phyloP scores from a whole-genome alignment of 2,797 vertebrate genomes.

The Myotis daubentonii region DNA sequence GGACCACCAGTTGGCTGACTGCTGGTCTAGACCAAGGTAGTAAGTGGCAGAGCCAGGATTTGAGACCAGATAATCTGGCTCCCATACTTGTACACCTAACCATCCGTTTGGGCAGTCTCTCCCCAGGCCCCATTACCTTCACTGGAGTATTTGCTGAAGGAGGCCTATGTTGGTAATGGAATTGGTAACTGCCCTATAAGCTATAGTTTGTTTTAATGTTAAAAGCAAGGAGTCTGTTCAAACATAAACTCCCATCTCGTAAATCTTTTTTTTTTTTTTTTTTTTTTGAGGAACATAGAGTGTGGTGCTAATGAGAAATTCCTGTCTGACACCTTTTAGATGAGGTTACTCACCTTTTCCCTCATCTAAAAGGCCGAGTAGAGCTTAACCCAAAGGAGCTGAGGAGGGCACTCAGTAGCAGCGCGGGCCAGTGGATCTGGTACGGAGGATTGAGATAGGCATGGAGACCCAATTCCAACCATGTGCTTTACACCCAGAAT shows the following conservation, averaged over 20 bases:
- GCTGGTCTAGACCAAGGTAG: background rate
- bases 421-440: background rate
- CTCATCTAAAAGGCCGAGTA: background rate
- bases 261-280: background rate
- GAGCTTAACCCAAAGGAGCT: background rate
- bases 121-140: background rate
- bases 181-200: background rate
- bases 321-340: background rate
- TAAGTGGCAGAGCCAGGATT: background rate
- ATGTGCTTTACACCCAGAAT: background rate
- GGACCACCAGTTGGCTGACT: no score
- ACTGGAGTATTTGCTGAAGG: background rate
- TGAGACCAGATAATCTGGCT: background rate
- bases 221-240: constrained; percentile 18
- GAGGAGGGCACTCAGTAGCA: background rate
- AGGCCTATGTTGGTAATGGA: background rate
- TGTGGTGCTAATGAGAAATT: background rate
- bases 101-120: background rate
- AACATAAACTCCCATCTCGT: background rate
- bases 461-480: background rate
- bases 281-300: background rate
- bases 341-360: background rate
- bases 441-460: background rate
- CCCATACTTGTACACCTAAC: background rate
- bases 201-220: background rate